Evolutionary conservation across 92 coral and sea anemone genomes (phyloP), one percentile per base, ranked within the genome.

Genomic region (Bergia puertoricense): DNA sequence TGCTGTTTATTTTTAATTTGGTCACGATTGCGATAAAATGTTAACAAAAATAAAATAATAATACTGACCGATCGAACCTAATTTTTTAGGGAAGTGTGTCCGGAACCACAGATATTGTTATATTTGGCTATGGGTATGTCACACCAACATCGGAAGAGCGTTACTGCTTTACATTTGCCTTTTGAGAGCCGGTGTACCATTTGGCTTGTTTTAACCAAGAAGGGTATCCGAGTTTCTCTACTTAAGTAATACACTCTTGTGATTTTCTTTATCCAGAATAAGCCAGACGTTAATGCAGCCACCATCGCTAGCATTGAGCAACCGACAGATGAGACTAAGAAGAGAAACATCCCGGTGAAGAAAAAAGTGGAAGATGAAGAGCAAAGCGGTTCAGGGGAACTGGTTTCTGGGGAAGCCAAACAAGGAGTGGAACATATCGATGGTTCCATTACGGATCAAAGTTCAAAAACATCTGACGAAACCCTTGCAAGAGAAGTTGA

Each of bases 341-440:
- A 38, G 46, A 71, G 7, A 38, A n/a, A 23, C 44, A 39, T 46
- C 51, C 40, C 77, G 11, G 10, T 23, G 44, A 36, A 30, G 45
- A 11, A 7, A 42, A 41, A 84, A 30, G 11, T 15, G 14, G 10
- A 50, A 18, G 78, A 72, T 37, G 87, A 48, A 36, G 77, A 72
- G 36, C 68, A 16, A 15, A 84, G 79, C 20, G 77, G 78, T 1
- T 72, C 77, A 46, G 77, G 43, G 43, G 67, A 84, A 71, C 79
- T 15, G 36, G 79, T 68, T 10, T 84, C 87, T 30, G 87, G 79
- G 13, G 74, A 71, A 11, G 6, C 5, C 22, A 37, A n/a, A 2
- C 42, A 36, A 38, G 48, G 72, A 36, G 14, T 22, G 39, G 59
- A 69, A 69, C 4, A 71, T 6, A 16, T 72, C 20, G 6, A 46